phyloP scores from a whole-genome alignment of 1,140 invertebrate species.

The Hyles euphorbiae region DNA sequence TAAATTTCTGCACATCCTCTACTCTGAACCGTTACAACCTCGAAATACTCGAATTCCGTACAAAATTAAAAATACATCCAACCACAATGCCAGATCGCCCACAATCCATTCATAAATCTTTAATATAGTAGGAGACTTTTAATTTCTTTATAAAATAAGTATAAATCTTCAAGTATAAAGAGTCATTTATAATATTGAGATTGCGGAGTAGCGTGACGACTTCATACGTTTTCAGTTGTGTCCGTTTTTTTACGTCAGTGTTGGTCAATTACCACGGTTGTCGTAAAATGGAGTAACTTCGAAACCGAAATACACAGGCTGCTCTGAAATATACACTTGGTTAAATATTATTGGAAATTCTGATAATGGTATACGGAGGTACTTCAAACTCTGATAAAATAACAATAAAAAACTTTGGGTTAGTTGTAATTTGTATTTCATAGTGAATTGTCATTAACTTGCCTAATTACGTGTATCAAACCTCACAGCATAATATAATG shows the following conservation, averaged over 20 bases:
- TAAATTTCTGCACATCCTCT: too few relatives aligned
- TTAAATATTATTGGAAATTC: not conserved
- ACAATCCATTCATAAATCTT: constrained; percentile 25
- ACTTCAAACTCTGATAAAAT: too few relatives aligned
- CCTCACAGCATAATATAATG: too few relatives aligned
- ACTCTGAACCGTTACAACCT: too few relatives aligned
- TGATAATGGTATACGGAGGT: not conserved
- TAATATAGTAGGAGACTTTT: constrained; percentile 15
- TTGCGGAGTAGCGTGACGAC: constrained; percentile 29
- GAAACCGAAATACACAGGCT: constrained; percentile 25
- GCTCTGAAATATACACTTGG: constrained; percentile 6
- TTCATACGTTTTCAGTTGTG: constrained; percentile 30
- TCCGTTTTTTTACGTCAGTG: constrained; percentile 26
- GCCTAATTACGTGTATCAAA: too few relatives aligned
- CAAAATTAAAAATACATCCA: constrained; percentile 1
- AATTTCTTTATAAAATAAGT: constrained; percentile 50
- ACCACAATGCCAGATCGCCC: constrained; percentile 10
- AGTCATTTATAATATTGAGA: constrained; percentile 26
- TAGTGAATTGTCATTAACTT: too few relatives aligned
- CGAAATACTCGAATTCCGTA: too few relatives aligned
- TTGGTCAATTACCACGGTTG: constrained; percentile 43
- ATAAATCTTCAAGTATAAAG: constrained; percentile 41
- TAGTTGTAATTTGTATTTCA: too few relatives aligned
- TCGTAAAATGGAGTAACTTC: constrained; percentile 28
- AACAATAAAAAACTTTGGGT: too few relatives aligned